phyloP scores from a whole-genome alignment of 1,140 invertebrate species.

The Ladona fulva region DNA sequence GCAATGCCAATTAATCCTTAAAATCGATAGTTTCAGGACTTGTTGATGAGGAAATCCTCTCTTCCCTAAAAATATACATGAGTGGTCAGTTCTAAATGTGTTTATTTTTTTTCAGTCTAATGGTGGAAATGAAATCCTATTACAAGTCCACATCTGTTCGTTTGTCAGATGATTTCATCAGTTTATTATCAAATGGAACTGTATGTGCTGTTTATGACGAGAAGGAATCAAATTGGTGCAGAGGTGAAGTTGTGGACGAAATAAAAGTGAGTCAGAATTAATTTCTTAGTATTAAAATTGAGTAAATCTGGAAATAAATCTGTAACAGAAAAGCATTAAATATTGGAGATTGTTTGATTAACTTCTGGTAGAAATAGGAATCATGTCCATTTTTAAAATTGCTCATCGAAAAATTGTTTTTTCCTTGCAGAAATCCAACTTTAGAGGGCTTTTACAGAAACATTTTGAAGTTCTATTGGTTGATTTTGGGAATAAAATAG shows the following conservation, averaged over 20 bases:
- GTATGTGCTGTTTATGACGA: not conserved
- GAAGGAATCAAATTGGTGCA: not conserved
- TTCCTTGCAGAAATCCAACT: not conserved
- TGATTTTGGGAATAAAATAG: not conserved
- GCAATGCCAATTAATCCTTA: too few species aligned
- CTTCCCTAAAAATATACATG: too few species aligned
- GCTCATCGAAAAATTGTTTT: too few species aligned
- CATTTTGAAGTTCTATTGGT: not conserved
- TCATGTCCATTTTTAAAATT: too few species aligned
- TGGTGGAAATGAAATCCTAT: not conserved
- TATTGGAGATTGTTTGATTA: too few species aligned
- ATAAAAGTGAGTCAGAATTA: not conserved
- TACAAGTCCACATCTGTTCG: not conserved
- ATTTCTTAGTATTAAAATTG: too few species aligned
- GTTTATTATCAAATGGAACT: not conserved
- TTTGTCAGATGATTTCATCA: not conserved
- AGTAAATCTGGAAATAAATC: too few species aligned
- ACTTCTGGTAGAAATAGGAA: too few species aligned
- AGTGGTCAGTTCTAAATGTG: too few species aligned
- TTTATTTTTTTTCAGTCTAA: slow-evolving; percentile 1
- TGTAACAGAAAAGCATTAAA: too few species aligned
- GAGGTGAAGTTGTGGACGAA: not conserved
- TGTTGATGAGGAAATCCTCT: too few species aligned
- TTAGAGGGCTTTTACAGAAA: not conserved
- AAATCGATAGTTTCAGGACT: too few species aligned